Conservation (phyloP, 2,888 invertebrate genomes). For the Brachynemurus nebulosus region DNA sequence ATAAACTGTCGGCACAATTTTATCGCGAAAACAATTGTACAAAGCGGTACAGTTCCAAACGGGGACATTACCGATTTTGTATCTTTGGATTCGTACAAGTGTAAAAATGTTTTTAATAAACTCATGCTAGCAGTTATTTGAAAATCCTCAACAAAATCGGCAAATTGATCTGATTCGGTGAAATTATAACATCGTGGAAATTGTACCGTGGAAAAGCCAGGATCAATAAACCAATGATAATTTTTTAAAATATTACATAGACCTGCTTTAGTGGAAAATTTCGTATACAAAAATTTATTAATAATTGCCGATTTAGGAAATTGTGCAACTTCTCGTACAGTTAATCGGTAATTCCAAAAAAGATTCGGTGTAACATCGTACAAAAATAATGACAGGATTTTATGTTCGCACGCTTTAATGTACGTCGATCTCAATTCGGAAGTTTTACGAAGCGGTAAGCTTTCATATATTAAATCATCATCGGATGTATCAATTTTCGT, state of each 20-base stretch:
- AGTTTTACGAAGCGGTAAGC: no score
- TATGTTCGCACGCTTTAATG: no score
- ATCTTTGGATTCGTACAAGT: constrained; percentile 21
- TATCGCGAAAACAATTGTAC: constrained; percentile 52
- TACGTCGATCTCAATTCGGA: no score
- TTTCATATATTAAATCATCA: no score
- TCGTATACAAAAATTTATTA: no score
- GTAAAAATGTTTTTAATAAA: constrained; percentile 49
- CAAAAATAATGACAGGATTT: no score
- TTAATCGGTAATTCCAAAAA: background rate
- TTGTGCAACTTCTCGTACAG: no score
- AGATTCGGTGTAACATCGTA: background rate
- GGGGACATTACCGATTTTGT: no score
- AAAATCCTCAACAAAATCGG: constrained; percentile 55
- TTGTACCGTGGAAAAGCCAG: no score
- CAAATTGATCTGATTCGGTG: constrained; percentile 34
- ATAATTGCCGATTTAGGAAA: background rate
- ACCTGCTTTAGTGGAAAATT: no score
- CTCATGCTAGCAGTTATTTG: constrained; percentile 65
- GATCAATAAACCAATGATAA: constrained; percentile 25
- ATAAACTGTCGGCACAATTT: constrained; percentile 53
- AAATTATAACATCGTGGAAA: constrained; percentile 68
- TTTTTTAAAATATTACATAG: background rate
- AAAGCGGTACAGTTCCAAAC: constrained; percentile 40
- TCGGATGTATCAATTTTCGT: no score